phyloP scores from a whole-genome alignment of 2,888 invertebrate species.

The Nephrotoma appendiculata region DNA sequence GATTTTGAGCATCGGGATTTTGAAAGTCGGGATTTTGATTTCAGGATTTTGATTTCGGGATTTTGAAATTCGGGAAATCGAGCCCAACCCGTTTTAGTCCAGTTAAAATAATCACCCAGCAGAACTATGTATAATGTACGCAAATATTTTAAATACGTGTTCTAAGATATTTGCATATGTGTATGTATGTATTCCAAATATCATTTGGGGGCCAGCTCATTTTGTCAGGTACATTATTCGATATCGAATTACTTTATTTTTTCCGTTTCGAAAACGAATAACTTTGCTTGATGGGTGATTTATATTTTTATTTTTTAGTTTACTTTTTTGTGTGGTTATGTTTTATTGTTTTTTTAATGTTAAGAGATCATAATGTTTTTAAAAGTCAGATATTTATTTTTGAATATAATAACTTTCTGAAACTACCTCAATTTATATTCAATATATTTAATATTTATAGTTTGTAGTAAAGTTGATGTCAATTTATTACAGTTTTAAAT shows the following conservation, averaged over 20 bases:
- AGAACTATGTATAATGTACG: too few species aligned
- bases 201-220: too few species aligned
- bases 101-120: too few species aligned
- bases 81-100: too few species aligned
- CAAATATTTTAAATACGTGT: too few species aligned
- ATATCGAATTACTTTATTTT: background rate
- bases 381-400: background rate
- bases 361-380: background rate
- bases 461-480: background rate
- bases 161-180: too few species aligned
- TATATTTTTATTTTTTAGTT: background rate
- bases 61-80: too few species aligned
- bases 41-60: too few species aligned
- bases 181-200: too few species aligned
- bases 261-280: background rate
- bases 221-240: background rate
- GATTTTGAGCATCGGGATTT: too few species aligned
- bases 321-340: background rate
- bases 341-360: background rate
- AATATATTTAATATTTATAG: background rate
- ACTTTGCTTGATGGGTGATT: background rate
- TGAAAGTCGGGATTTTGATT: too few species aligned
- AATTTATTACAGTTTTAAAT: background rate
- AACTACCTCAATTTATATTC: background rate
- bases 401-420: background rate